Conservation (phyloP, 2,888 invertebrate species). For the Crematogaster levior region DNA sequence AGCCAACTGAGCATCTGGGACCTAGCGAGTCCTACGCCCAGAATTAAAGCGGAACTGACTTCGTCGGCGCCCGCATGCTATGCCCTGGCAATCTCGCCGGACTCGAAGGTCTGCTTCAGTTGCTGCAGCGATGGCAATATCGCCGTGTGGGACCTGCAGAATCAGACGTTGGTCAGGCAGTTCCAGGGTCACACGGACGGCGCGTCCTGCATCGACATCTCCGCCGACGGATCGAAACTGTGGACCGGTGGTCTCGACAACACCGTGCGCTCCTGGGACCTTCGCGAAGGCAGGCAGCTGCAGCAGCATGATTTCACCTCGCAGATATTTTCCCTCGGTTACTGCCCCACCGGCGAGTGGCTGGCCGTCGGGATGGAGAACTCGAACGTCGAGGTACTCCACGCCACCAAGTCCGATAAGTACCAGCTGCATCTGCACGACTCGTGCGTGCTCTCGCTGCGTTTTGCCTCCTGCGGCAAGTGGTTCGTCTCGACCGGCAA, state of each 20-base stretch:
- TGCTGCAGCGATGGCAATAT: constrained; percentile 99
- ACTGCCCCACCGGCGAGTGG: constrained; percentile 99
- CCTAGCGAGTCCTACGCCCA: constrained; percentile 95
- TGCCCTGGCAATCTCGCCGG: constrained; percentile 98
- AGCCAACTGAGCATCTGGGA: constrained; percentile 99
- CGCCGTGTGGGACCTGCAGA: constrained; percentile 97
- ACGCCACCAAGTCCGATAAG: constrained; percentile 96
- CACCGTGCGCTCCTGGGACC: constrained; percentile 98
- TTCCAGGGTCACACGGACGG: constrained; percentile 99
- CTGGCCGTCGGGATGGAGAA: constrained; percentile 98
- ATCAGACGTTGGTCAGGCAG: constrained; percentile 96
- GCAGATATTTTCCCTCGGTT: constrained; percentile 94
- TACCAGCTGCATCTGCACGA: constrained; percentile 98
- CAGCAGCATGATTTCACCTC: constrained; percentile 98
- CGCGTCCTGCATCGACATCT: constrained; percentile 98
- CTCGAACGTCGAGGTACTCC: constrained; percentile 97
- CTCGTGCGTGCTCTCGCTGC: constrained; percentile 97
- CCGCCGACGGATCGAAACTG: constrained; percentile 95
- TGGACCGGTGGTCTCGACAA: constrained; percentile 99
- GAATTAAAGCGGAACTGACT: constrained; percentile 96
- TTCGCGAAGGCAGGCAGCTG: constrained; percentile 96
- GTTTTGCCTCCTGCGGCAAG: constrained; percentile 98
- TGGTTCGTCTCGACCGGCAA: constrained; percentile 99
- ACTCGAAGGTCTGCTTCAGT: constrained; percentile 99
- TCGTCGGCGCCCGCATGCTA: constrained; percentile 99